Base-by-base conservation (phyloP, 1,140 invertebrate species). In the Thaumatotibia leucotreta region DNA sequence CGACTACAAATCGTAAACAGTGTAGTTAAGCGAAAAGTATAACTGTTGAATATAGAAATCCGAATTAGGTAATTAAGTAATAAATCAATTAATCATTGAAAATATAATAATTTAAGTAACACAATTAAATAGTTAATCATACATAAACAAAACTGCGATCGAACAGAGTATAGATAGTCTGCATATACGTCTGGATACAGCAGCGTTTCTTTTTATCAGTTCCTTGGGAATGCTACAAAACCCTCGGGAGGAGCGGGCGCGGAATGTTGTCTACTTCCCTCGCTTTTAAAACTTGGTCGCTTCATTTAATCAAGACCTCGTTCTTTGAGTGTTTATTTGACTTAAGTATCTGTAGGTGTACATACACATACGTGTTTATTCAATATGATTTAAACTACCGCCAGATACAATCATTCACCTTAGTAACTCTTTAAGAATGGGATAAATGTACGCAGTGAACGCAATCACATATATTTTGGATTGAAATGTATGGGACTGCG, bases 221-320 rank as follows among this genome's bases (percentile, higher is more conserved):
- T 73, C 65, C 66, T 74, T 45, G 64, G 69, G 70, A 72, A 73
- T 39, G 68, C 65, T 66, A 70, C 68, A 74, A 73, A 73, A 67
- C 73, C 65, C 70, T 65, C 67, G 58, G 66, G 63, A 67, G 39
- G 62, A 64, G 65, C 64, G 62, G 68, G 35, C 64, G 52, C 61
- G 50, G 52, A 74, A 68, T 76, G 68, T 70, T 75, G 70, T 73
- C 74, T 72, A 70, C 66, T 29, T 29, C 35, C 68, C 61, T 61
- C 66, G 61, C 66, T 68, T 73, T 72, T 73, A 71, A 58, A 75
- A 70, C 72, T 77, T 70, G 68, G 72, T 69, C 66, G 75, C 72
- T 75, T 76, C 74, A 76, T 79, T 79, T 76, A 75, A 76, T 76
- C 72, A 75, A 76, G 68, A 73, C 67, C 68, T 73, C 66, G 66